Evolutionary conservation across 2,888 invertebrate genomes (phyloP).

Genomic region (Fabriciana adippe): DNA sequence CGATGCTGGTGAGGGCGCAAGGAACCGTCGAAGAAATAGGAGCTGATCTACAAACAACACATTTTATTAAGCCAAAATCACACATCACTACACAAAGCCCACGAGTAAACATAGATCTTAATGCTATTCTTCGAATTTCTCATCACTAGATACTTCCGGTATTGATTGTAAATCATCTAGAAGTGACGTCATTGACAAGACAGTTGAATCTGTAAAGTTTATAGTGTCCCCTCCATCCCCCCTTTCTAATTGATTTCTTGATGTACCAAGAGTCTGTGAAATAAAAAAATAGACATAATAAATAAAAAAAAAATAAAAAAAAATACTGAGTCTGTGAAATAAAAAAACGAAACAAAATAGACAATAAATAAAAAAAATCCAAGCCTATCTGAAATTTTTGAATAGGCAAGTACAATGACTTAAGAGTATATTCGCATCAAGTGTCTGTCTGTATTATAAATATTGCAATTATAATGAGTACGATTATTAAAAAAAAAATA

Average conservation of each 20-base stretch:
- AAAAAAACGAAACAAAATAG: no score
- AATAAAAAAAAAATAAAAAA: background rate
- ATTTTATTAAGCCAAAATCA: conserved; percentile 9
- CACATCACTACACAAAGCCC: background rate
- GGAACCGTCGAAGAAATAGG: conserved; percentile 85
- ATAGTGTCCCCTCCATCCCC: conserved; percentile 67
- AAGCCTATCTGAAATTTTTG: no score
- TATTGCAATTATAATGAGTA: no score
- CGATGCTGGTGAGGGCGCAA: conserved; percentile 84
- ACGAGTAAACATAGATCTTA: conserved; percentile 31
- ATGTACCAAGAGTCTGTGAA: conserved; percentile 57
- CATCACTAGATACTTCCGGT: conserved; percentile 42
- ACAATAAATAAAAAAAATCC: no score
- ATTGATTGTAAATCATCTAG: conserved; percentile 57
- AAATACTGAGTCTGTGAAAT: conserved; percentile 55
- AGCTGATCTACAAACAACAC: conserved; percentile 82
- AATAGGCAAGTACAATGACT: no score
- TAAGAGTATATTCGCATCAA: no score
- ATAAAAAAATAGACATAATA: background rate
- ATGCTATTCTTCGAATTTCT: conserved; percentile 43
- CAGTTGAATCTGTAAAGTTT: conserved; percentile 59
- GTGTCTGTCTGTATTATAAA: no score
- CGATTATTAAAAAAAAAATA: no score
- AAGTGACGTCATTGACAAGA: conserved; percentile 67
- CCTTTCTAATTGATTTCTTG: conserved; percentile 58